Percentiles rank a stretch among this genome's conserved stretches.
These are phyloP conservation scores for Thinocorus orbignyianus DNA, from an alignment of 2,113 vertebrate species.

Conservation along the genomic window DNA sequence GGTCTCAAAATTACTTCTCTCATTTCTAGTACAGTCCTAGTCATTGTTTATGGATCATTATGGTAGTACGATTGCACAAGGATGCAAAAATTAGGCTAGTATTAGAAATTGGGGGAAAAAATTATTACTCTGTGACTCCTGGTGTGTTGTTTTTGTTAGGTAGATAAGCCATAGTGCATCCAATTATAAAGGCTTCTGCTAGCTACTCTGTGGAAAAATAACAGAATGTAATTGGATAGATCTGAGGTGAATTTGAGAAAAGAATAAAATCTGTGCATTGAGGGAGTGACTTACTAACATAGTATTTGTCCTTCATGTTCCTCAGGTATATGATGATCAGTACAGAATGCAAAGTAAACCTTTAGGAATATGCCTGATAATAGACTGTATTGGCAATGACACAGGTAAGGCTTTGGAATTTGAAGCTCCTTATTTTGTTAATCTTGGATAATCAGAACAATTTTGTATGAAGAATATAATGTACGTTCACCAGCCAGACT, in stretches of 20 bases:
- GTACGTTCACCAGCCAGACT: neutral
- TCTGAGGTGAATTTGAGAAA: neutral
- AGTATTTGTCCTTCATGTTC: neutral
- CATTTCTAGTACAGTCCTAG: neutral
- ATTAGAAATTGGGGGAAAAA: neutral
- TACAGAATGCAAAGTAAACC: slow-evolving; percentile 82
- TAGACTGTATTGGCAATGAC: slow-evolving; percentile 89
- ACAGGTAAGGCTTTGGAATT: slow-evolving; percentile 77
- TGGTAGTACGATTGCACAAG: neutral
- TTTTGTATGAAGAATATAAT: neutral
- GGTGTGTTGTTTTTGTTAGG: neutral
- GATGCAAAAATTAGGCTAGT: neutral
- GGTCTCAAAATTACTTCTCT: neutral
- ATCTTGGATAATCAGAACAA: neutral
- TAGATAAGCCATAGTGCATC: neutral
- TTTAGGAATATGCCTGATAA: slow-evolving; percentile 88
- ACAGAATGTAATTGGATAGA: neutral
- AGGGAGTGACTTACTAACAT: neutral
- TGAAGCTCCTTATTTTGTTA: neutral
- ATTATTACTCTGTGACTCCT: neutral
- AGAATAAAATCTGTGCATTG: neutral
- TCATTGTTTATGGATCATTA: neutral
- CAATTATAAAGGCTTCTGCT: neutral
- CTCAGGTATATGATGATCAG: slow-evolving; percentile 64
- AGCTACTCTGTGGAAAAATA: neutral